Percentiles rank a stretch among this genome's conserved stretches.
These are phyloP conservation scores for Chaetophractus vellerosus DNA, from an alignment of 2,797 vertebrate species.

Conservation along the genomic window DNA sequence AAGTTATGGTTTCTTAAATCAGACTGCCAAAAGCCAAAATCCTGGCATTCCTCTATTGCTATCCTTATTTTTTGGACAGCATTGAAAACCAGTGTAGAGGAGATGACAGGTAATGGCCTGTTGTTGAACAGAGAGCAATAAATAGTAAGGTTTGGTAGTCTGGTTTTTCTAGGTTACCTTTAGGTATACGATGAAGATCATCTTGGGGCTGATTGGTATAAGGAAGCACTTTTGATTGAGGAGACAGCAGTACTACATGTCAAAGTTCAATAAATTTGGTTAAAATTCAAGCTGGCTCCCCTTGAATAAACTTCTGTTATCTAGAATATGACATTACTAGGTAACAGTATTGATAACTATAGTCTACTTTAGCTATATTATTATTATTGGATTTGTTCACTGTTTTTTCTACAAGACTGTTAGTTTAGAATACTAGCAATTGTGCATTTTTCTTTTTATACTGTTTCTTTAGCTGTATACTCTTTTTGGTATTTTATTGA, in stretches of 20 bases:
- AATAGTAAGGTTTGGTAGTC: conserved; percentile 23
- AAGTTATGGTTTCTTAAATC: not conserved
- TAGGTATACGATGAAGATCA: not conserved
- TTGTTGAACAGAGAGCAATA: conserved; percentile 7
- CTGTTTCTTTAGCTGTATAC: conserved; percentile 51
- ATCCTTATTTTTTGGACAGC: not conserved
- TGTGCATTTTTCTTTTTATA: not conserved
- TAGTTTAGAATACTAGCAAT: conserved; percentile 47
- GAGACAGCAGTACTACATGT: not conserved
- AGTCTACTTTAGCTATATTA: conserved; percentile 24
- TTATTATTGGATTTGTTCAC: conserved; percentile 38
- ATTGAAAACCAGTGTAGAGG: not conserved
- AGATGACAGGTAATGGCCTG: not conserved
- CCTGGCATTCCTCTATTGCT: not conserved
- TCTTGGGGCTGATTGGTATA: not conserved
- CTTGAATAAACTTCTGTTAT: conserved; percentile 16
- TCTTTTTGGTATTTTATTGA: conserved; percentile 38
- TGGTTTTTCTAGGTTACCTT: not conserved
- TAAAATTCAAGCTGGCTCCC: conserved; percentile 23
- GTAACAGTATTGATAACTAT: conserved; percentile 32
- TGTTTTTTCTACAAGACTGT: conserved; percentile 22
- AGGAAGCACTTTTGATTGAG: not conserved
- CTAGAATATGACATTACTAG: conserved; percentile 24
- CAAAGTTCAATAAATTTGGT: conserved; percentile 20
- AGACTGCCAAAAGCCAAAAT: conserved; percentile 20